Conservation (phyloP, 2,797 vertebrate species). For the Tapera naevia region DNA sequence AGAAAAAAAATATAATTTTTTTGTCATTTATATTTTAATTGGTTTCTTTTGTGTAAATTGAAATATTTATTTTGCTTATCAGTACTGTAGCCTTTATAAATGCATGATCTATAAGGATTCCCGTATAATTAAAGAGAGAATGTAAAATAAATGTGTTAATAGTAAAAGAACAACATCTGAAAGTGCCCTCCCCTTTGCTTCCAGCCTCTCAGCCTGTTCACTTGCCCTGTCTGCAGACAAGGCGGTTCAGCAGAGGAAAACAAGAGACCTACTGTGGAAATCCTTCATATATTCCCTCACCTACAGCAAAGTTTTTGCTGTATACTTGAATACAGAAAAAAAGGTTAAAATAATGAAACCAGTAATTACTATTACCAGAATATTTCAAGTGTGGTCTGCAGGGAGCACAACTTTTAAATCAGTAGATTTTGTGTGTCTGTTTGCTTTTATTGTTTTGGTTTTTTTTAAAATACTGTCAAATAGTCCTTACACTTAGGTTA, state of each 20-base stretch:
- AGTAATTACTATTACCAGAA: not conserved
- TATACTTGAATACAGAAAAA: not conserved
- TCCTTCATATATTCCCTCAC: not conserved
- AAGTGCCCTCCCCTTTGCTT: not conserved
- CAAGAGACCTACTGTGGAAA: not conserved
- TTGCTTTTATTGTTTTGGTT: no score
- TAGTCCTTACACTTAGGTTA: not conserved
- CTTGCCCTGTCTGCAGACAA: not conserved
- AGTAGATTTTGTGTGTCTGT: not conserved
- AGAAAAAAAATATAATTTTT: not conserved
- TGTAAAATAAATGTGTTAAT: not conserved
- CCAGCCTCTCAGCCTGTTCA: not conserved
- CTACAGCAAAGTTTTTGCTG: not conserved
- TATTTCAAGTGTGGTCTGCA: not conserved
- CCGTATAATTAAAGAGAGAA: not conserved
- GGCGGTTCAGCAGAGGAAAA: not conserved
- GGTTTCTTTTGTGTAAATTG: not conserved
- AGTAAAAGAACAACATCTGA: not conserved
- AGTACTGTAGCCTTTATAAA: not conserved
- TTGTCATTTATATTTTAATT: not conserved
- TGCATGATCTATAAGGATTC: not conserved
- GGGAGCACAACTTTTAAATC: not conserved
- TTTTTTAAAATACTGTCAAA: not conserved
- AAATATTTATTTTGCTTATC: not conserved
- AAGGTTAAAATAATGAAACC: not conserved